A percentile compares a stretch with the other conserved stretches of the same genome.
phyloP scores from a whole-genome alignment of 2,113 vertebrate genomes.

The Python bivittatus region DNA sequence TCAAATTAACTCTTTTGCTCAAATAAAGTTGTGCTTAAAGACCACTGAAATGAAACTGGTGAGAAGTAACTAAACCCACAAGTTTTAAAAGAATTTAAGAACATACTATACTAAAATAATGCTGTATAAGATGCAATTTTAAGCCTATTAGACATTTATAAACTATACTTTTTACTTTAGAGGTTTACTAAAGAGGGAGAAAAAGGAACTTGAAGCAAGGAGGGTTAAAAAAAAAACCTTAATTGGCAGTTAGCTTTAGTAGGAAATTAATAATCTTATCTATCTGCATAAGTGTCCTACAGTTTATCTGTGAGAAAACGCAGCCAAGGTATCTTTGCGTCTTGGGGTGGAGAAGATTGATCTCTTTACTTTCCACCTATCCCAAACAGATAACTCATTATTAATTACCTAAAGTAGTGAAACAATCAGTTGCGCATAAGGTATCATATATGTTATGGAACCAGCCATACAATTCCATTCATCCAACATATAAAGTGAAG shows the following conservation, averaged over 20 bases:
- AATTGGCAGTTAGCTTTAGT: neutral
- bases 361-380: neutral
- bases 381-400: neutral
- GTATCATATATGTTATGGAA: neutral
- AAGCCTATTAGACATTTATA: neutral
- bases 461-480: neutral
- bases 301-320: neutral
- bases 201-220: neutral
- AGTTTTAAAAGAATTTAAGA: neutral
- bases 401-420: too few species aligned
- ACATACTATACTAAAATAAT: neutral
- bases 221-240: neutral
- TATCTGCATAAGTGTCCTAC: neutral
- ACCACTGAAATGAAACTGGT: neutral
- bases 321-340: neutral
- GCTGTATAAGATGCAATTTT: neutral
- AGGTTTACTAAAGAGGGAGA: neutral
- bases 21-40: neutral
- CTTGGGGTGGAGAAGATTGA: neutral
- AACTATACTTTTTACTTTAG: neutral
- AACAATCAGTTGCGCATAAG: too few species aligned
- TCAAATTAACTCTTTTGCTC: neutral
- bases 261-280: neutral
- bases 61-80: neutral
- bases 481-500: too few species aligned